Evolutionary conservation across 2,113 vertebrate species (phyloP), one percentile per base, ranked within the genome.

Genomic region (Erythrocercus mccallii): DNA sequence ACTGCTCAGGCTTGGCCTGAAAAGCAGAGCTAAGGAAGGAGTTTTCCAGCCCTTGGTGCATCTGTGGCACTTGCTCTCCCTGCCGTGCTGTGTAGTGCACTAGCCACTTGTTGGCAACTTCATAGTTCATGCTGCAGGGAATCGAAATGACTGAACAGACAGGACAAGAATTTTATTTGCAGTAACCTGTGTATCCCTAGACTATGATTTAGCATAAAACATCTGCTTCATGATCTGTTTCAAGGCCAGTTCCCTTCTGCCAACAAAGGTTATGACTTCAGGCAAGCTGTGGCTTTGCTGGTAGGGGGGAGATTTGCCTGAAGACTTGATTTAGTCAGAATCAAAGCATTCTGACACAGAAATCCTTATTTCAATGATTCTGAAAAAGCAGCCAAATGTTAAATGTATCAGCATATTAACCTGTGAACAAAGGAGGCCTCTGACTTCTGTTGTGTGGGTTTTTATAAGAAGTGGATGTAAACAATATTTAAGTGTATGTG

Each of bases 171-270:
- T 97, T 98, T 97, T 96, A 98, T 97, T 98, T 98, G 93, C 95
- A 91, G 94, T 97, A 98, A 95, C 92, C 86, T 97, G 12, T 88
- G 64, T 96, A 97, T 98, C 96, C 96, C 96, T 96, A 94, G 97
- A 97, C 97, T 97, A 97, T 97, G 97, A 97, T 98, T 97, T 98
- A 97, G 97, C 97, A 97, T 98, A 97, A 97, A 99, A 98, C 99
- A 98, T 98, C 98, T 99, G 98, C 97, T 98, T 97, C 96, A 93
- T 98, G 98, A 97, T 98, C 97, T 98, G 97, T 98, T 98, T 98
- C 96, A 97, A 98, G 97, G 97, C 97, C 97, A 97, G 94, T 93
- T 98, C 94, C 80, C 95, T 97, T 97, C 91, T 33, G 15, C 97
- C 97, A 91, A 69, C 94, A 97, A 97, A 98, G 98, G 98, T 98